Evolutionary conservation across 1,140 invertebrate species (phyloP), one percentile per base, ranked within the genome.

Genomic region (Ylistrum balloti): DNA sequence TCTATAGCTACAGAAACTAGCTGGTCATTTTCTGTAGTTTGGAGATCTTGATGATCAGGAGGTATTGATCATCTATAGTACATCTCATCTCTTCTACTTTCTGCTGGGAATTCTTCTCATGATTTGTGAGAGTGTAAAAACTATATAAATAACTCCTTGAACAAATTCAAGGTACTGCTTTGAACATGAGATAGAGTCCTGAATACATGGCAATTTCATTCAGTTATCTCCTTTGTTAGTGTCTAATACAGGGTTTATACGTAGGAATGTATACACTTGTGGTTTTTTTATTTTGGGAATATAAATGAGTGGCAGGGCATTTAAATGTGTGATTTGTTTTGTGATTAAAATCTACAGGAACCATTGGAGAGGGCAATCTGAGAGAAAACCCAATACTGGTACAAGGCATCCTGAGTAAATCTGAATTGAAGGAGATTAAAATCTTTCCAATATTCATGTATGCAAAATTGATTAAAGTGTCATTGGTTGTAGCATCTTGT

Each of bases 391-490:
- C n/a, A 74, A 5, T 74, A 28, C 56, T 74, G 0, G 22, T 28
- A 74, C 56, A 28, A 74, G 41, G 20, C 41, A 45, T 45, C 0
- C 41, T 13, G 41, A 45, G 41, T 45, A 45, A 45, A 17, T 45
- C 41, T 45, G 41, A 45, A 28, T 74, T 74, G 56, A 74, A 74
- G n/a, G 5, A 74, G 56, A 74, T 74, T 74, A 74, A 74, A 74
- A 74, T 74, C 41, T 45, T 17, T 45, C 9, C 20, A 45, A 45
- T 45, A 45, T 74, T 74, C 56, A 74, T 74, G n/a, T 74, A 74
- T 74, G 56, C 22, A n/a, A 74, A 74, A 74, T 74, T 74, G 56
- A 74, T 74, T 28, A 74, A 74, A 28, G 56, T 74, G n/a, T 74
- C 56, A 28, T 28, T 74, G 56, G 11, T 28, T 74, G 56, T 28